phyloP scores from a whole-genome alignment of 2,797 vertebrate species.

The Chromobotia macracanthus region DNA sequence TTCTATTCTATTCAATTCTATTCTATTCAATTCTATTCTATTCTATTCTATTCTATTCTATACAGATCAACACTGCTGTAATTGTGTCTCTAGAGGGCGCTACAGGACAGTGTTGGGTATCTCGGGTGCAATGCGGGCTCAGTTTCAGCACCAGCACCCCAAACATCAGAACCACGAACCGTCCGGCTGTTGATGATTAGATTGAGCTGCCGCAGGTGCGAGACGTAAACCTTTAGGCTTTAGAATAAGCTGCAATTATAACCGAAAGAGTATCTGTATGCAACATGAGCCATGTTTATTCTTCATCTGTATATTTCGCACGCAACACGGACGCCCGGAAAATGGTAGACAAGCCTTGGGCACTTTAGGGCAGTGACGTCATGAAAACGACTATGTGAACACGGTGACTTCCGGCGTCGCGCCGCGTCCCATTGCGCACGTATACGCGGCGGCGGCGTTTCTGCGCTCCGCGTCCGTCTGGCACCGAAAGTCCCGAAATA shows the following conservation, averaged over 20 bases:
- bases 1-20: too few relatives aligned
- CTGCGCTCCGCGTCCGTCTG: slow-evolving; percentile 59
- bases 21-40: too few relatives aligned
- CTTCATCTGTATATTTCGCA: neutral
- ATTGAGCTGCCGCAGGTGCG: slow-evolving; percentile 1
- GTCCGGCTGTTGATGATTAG: neutral
- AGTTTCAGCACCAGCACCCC: slow-evolving; percentile 35
- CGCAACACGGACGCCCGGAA: neutral
- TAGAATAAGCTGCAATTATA: neutral
- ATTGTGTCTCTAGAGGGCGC: slow-evolving; percentile 16
- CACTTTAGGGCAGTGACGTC: slow-evolving; percentile 18
- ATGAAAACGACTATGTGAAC: too few relatives aligned
- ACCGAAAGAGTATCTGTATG: neutral
- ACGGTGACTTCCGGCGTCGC: slow-evolving; percentile 74
- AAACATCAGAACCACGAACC: neutral
- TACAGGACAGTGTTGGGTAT: neutral
- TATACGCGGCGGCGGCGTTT: slow-evolving; percentile 66
- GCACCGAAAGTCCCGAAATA: too few relatives aligned
- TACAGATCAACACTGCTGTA: too few relatives aligned
- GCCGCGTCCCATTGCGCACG: slow-evolving; percentile 64
- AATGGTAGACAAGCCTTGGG: neutral
- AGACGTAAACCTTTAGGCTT: neutral
- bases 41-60: too few relatives aligned
- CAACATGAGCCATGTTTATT: too few relatives aligned
- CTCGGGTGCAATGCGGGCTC: neutral